A percentile compares a stretch with the other conserved stretches of the same genome.
Evolutionary conservation across 1,140 invertebrate species (phyloP).

Genomic region (Pygmarrhopalites habei): DNA sequence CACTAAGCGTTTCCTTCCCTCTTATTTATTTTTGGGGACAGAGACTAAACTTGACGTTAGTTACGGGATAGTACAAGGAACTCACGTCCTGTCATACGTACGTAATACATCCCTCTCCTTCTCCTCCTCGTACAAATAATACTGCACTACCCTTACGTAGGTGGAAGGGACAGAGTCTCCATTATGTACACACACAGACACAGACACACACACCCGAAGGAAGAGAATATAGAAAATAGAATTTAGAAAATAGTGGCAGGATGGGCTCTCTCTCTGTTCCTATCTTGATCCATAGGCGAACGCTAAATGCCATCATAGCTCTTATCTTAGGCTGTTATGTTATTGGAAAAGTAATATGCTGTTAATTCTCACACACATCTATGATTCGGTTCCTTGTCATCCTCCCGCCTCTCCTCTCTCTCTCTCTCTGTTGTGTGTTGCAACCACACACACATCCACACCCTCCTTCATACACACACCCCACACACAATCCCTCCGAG

Average conservation of each 20-base stretch:
- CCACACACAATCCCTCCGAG: neutral
- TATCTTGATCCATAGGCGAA: conserved; percentile 33
- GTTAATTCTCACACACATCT: conserved; percentile 34
- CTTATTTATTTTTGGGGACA: too few species aligned
- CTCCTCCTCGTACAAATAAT: too few species aligned
- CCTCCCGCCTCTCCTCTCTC: neutral
- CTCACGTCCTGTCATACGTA: too few species aligned
- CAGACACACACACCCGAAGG: too few species aligned
- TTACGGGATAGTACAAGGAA: too few species aligned
- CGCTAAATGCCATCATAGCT: conserved; percentile 32
- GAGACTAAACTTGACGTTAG: too few species aligned
- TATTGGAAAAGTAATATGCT: conserved; percentile 40
- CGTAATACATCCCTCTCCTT: too few species aligned
- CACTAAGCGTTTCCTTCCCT: too few species aligned
- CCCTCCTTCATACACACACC: neutral
- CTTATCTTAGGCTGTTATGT: conserved; percentile 35
- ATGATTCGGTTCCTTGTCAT: conserved; percentile 4
- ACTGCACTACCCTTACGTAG: too few species aligned
- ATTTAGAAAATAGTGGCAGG: neutral
- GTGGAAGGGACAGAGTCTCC: too few species aligned
- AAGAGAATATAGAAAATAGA: too few species aligned
- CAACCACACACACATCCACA: neutral
- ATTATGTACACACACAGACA: too few species aligned
- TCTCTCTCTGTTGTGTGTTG: neutral
- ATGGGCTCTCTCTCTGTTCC: conserved; percentile 9